Evolutionary conservation across 2,113 vertebrate genomes (phyloP).

Genomic region (Dinomys branickii): DNA sequence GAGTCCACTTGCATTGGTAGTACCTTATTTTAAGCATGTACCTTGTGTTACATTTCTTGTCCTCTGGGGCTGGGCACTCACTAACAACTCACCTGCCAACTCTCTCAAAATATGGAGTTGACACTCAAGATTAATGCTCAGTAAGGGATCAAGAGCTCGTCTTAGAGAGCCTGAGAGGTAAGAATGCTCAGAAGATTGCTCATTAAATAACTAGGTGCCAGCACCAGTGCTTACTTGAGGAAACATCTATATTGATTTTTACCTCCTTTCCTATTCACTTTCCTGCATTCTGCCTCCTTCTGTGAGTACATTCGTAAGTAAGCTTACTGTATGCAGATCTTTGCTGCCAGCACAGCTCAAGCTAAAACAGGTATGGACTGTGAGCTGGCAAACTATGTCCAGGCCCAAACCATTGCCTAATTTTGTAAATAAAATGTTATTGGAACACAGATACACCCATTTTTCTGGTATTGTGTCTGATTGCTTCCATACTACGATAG

Average conservation of each 20-base stretch:
- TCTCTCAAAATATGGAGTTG: neutral
- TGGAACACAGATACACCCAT: neutral
- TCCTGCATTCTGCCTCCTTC: neutral
- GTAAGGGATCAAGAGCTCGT: neutral
- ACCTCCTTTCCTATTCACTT: neutral
- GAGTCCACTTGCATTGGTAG: neutral
- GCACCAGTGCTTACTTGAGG: neutral
- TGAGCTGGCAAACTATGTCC: neutral
- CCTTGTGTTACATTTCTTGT: neutral
- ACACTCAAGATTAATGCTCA: neutral
- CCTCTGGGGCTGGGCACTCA: neutral
- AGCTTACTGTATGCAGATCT: neutral
- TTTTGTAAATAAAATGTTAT: slow-evolving; percentile 44
- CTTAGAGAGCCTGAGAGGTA: neutral
- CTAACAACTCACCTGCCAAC: neutral
- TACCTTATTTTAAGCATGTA: neutral
- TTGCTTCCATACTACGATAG: neutral
- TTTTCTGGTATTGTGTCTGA: neutral
- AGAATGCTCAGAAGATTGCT: neutral
- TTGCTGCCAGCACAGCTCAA: neutral
- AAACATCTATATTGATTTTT: neutral
- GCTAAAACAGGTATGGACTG: neutral
- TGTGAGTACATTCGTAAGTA: neutral
- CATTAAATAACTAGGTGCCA: neutral
- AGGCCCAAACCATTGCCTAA: neutral